Base-by-base conservation (phyloP, 1,140 invertebrate species). In the Caenorhabditis brenneri region DNA sequence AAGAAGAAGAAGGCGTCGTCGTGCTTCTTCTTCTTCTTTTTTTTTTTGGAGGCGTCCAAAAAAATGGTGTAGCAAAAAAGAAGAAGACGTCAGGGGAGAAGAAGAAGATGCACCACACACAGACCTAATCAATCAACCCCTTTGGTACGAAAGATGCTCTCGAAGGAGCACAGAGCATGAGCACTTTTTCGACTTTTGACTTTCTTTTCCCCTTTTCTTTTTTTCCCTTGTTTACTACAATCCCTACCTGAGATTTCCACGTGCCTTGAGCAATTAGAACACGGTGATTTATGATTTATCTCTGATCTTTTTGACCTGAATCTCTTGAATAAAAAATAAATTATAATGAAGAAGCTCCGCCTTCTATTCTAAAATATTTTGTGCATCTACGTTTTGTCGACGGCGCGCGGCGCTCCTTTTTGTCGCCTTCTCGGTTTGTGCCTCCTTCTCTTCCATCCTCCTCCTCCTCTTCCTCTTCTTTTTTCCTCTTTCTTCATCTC, bases 121-220 rank as follows among this genome's bases (percentile, higher is more conserved):
- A 31, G 36, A 46, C 65, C 36, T 42, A 74, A 74, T 74, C 65
- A 74, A 74, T 74, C 65, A 74, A 74, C 29, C 58, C 29, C n/a
- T 27, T 27, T 27, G 58, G 29, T 16, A 5, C 48, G 12, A 19
- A 6, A 5, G n/a, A 5, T 51, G 15, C 31, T 42, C 12, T 42
- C 39, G 39, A 12, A 42, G 5, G 39, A 42, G 58, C n/a, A n/a
- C n/a, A n/a, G 58, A 36, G 58, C 58, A 36, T 36, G 65, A 39
- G 46, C 33, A 80, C 79, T 51, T 80, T 31, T 53, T 53, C 51
- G 79, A 80, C 48, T 80, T 55, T 80, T 80, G 27, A 36, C 51
- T 53, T 22, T n/a, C n/a, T n/a, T n/a, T n/a, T n/a, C n/a, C n/a
- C n/a, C n/a, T n/a, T n/a, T n/a, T n/a, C n/a, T n/a, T n/a, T n/a